Conservation (phyloP, 2,113 vertebrate species). For the Aegithalos caudatus region DNA sequence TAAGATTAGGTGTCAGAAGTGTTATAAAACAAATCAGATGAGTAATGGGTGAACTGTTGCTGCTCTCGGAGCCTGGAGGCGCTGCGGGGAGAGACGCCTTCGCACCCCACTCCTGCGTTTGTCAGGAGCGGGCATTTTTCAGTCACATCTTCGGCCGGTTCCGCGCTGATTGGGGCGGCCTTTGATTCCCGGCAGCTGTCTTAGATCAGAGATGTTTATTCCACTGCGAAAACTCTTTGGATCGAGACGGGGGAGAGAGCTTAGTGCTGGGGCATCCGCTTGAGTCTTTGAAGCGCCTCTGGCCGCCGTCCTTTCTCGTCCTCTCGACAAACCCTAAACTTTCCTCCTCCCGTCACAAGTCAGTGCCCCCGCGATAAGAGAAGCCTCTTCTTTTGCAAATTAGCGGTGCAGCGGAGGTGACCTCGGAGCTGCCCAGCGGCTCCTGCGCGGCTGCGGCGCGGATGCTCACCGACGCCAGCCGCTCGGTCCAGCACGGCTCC, state of each 20-base stretch:
- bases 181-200: constrained; percentile 62
- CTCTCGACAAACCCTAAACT: not conserved
- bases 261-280: not conserved
- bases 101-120: not conserved
- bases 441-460: not conserved
- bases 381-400: not conserved
- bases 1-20: constrained; percentile 53
- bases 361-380: not conserved
- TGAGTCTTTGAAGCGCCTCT: constrained; percentile 16
- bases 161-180: not conserved
- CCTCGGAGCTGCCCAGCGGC: not conserved
- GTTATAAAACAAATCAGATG: constrained; percentile 63
- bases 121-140: constrained; percentile 9
- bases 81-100: not conserved
- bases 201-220: constrained; percentile 69
- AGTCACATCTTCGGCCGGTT: not conserved
- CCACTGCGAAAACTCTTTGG: constrained; percentile 14
- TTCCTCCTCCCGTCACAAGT: not conserved
- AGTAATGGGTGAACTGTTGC: not conserved
- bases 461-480: not conserved
- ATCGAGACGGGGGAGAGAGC: not conserved
- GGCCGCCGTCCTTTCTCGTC: not conserved
- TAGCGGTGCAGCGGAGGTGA: not conserved
- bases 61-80: not conserved
- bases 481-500: not conserved